Evolutionary conservation across 2,113 vertebrate genomes (phyloP), one percentile per base, ranked within the genome.

Genomic region (Dipodomys ordii): DNA sequence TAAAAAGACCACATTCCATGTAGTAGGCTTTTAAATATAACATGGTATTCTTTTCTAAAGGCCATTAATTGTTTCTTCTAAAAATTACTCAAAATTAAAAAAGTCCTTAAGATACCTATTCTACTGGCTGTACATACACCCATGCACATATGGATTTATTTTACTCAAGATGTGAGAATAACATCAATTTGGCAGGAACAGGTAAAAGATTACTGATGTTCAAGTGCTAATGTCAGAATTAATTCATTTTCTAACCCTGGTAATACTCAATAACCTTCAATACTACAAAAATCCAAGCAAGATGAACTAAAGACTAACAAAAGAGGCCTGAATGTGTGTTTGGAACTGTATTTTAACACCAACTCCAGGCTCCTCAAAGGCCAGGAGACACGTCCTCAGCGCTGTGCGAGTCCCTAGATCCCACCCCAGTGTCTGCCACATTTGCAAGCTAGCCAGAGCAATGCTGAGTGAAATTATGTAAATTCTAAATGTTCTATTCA

Each of bases 31-130:
- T 62, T 76, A 89, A 71, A 60, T 35, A 76, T 67, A 64, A 28
- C 2, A n/a, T 49, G 62, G 8, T 19, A 88, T 83, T 78, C 69
- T 88, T 83, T 90, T 90, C 44, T 84, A 83, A 71, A 84, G 62
- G 87, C 39, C 30, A 77, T n/a, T 91, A 88, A 69, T 60, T 76
- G 64, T 76, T 77, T 74, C 23, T 20, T 89, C 20, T 92, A 62
- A 91, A 95, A 64, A 64, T 71, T 83, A n/a, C 39, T 39, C 39
- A 39, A 39, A 39, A 39, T 39, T 39, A 39, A 39, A 80, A 71
- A 92, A 68, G 15, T 49, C 32, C 73, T 64, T 67, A 74, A 65
- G 32, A 77, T 53, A 12, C 64, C 67, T 87, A 35, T 60, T 71
- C 18, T 64, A 57, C 3, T 67, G 49, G 32, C 32, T 62, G 10